phyloP scores from a whole-genome alignment of 2,888 invertebrate species.

The Imbricaverruca yamaguchii region DNA sequence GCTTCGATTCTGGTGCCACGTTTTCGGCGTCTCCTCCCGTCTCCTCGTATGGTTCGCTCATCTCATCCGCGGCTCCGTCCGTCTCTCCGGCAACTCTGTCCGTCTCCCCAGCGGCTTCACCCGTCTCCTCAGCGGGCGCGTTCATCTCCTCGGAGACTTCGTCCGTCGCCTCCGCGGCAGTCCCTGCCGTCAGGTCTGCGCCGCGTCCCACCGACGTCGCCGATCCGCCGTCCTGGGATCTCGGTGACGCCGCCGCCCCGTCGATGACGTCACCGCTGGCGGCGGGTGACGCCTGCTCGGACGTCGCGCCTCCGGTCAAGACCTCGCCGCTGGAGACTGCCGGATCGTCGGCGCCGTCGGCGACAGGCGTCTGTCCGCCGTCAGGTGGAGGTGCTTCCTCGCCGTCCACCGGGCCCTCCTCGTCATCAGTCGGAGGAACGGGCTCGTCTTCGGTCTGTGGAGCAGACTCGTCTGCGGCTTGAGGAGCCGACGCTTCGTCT shows the following conservation, averaged over 20 bases:
- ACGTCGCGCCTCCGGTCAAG: neutral
- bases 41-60: neutral
- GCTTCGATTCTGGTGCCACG: too few species aligned
- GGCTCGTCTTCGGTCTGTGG: too few species aligned
- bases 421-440: neutral
- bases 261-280: neutral
- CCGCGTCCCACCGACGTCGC: neutral
- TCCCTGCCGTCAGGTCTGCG: neutral
- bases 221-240: neutral
- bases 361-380: neutral
- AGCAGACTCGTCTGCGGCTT: too few species aligned
- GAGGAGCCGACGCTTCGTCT: too few species aligned
- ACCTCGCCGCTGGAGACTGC: neutral
- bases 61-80: neutral
- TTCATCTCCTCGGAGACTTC: too few species aligned
- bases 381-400: neutral
- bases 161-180: too few species aligned
- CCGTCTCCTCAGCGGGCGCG: too few species aligned
- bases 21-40: neutral
- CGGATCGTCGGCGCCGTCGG: neutral
- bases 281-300: neutral
- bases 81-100: neutral
- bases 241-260: neutral
- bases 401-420: neutral
- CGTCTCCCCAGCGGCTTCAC: neutral